Evolutionary conservation across 2,888 invertebrate genomes (phyloP).

Genomic region (Ceratothoa steindachneri): DNA sequence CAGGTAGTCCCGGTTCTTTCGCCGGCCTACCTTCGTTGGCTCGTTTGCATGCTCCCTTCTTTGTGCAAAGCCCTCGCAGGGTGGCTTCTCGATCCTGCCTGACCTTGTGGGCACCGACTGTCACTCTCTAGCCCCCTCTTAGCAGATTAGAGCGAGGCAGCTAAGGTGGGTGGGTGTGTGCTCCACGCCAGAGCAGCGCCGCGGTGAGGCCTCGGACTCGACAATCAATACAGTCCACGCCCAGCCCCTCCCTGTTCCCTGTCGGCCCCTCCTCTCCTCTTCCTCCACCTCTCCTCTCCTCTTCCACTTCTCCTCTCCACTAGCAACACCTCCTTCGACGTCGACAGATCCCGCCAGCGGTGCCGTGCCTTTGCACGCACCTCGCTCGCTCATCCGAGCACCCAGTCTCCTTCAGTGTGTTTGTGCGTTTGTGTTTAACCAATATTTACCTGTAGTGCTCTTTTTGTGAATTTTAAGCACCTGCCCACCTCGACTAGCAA

Average conservation of each 20-base stretch:
- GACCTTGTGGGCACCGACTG: background rate
- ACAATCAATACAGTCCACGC: conserved; percentile 26
- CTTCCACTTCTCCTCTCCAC: conserved; percentile 9
- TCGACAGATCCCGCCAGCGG: conserved; percentile 5
- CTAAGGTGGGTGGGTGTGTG: conserved; percentile 19
- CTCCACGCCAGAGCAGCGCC: background rate
- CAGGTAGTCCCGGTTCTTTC: background rate
- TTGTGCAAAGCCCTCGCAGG: background rate
- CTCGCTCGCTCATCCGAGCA: background rate
- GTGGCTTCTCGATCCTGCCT: background rate
- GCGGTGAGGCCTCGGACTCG: conserved; percentile 4
- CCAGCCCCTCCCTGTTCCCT: conserved; percentile 14
- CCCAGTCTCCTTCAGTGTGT: background rate
- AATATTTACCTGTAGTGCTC: background rate
- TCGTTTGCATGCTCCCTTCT: background rate
- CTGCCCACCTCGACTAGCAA: background rate
- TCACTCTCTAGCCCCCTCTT: background rate
- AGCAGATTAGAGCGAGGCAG: background rate
- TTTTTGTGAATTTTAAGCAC: background rate
- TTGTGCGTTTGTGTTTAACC: background rate
- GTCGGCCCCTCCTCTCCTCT: conserved; percentile 13
- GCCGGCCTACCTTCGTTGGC: background rate
- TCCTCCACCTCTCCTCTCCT: conserved; percentile 12
- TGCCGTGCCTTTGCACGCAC: background rate
- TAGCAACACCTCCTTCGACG: conserved; percentile 6